Conservation (phyloP, 2,113 vertebrate genomes). For the Motacilla tschutschensis region DNA sequence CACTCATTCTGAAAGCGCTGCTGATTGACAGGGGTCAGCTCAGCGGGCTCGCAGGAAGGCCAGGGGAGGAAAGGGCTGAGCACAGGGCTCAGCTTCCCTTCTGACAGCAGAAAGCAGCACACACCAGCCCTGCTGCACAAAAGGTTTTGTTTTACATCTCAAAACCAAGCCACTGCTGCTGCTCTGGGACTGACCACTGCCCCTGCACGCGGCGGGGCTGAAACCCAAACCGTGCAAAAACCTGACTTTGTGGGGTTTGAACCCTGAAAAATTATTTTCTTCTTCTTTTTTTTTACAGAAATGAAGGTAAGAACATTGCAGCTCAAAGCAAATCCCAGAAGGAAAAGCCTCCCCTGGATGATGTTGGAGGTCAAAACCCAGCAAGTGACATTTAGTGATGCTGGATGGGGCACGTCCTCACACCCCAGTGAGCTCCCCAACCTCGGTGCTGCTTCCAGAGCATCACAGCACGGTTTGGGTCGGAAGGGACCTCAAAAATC, state of each 20-base stretch:
- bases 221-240: not conserved
- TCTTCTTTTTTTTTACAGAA: not conserved
- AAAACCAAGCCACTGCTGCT: rapidly evolving
- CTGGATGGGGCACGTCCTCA: not conserved
- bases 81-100: not conserved
- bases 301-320: not conserved
- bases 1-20: rapidly evolving
- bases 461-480: not conserved
- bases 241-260: rapidly evolving
- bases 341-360: not conserved
- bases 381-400: not conserved
- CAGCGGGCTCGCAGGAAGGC: not conserved
- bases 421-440: rapidly evolving
- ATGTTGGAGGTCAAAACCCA: not conserved
- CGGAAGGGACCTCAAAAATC: not conserved
- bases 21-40: not conserved
- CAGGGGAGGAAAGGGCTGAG: not conserved
- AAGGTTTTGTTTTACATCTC: not conserved
- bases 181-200: not conserved
- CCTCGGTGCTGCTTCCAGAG: not conserved
- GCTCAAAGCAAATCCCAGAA: not conserved
- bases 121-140: not conserved
- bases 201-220: rapidly evolving
- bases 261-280: not conserved
- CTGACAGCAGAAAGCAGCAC: not conserved